A percentile compares a stretch with the other conserved stretches of the same genome.
phyloP scores from a whole-genome alignment of 2,888 invertebrate genomes.

The Dicranocentrus wangi region DNA sequence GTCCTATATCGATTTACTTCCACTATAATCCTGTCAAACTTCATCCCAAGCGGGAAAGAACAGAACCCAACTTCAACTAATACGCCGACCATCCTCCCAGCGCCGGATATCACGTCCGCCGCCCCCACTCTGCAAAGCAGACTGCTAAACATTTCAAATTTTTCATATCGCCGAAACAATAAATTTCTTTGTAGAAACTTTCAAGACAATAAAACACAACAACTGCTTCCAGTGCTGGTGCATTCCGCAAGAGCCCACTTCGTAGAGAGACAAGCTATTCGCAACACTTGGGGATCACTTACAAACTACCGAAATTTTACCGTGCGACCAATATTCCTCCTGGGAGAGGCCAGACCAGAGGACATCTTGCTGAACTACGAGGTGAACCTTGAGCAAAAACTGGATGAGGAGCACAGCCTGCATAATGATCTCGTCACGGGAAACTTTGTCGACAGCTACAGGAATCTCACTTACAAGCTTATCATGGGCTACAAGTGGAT shows the following conservation, averaged over 20 bases:
- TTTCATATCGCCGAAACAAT: not conserved
- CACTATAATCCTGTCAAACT: too few relatives aligned
- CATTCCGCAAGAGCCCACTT: not conserved
- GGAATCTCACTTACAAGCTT: conserved; percentile 73
- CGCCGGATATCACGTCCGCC: not conserved
- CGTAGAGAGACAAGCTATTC: not conserved
- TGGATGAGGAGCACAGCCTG: not conserved
- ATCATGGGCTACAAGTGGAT: too few relatives aligned
- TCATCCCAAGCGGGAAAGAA: not conserved
- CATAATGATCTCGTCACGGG: conserved; percentile 29
- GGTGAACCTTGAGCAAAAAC: not conserved
- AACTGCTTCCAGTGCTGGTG: conserved; percentile 12
- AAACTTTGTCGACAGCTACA: conserved; percentile 39
- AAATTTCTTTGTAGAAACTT: not conserved
- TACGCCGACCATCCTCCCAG: not conserved
- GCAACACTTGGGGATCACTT: not conserved
- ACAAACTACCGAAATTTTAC: not conserved
- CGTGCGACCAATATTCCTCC: not conserved
- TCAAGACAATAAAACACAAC: not conserved
- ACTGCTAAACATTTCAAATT: too few relatives aligned
- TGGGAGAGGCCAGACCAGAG: not conserved
- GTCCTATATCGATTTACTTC: too few relatives aligned
- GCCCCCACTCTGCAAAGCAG: not conserved
- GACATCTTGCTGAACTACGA: not conserved
- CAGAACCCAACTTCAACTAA: not conserved